These are phyloP conservation scores for Eilema depressum DNA, from an alignment of 2,888 invertebrate genomes.

Conservation along the genomic window DNA sequence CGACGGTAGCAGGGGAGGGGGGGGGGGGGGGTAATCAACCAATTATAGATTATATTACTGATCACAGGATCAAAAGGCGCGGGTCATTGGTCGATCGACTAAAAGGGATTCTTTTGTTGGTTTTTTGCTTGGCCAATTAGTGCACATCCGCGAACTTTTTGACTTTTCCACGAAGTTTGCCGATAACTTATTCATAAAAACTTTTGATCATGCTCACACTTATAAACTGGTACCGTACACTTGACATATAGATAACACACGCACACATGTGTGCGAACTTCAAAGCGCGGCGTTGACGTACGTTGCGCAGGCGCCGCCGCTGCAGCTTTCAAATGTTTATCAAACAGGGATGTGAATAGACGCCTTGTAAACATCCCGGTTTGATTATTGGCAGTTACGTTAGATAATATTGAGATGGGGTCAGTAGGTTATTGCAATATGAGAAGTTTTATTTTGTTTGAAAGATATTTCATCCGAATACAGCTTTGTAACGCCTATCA, in stretches of 20 bases:
- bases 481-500: not conserved
- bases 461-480: not conserved
- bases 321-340: slow-evolving; percentile 38
- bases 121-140: no score
- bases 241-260: not conserved
- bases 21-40: no score
- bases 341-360: slow-evolving; percentile 32
- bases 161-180: no score
- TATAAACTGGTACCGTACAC: not conserved
- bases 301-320: slow-evolving; percentile 51
- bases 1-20: no score
- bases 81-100: no score
- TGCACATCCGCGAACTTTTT: no score
- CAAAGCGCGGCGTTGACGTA: slow-evolving; percentile 54
- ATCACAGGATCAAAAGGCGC: no score
- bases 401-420: slow-evolving; percentile 8
- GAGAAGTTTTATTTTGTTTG: not conserved
- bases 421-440: slow-evolving; percentile 7
- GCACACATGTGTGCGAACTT: slow-evolving; percentile 42
- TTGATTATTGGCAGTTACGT: slow-evolving; percentile 15
- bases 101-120: no score
- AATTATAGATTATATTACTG: no score
- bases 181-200: no score
- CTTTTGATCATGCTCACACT: not conserved
- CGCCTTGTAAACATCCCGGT: slow-evolving; percentile 32